A percentile compares a stretch with the other conserved stretches of the same genome.
Evolutionary conservation across 2,113 vertebrate species (phyloP).

Genomic region (Globicephala melas): DNA sequence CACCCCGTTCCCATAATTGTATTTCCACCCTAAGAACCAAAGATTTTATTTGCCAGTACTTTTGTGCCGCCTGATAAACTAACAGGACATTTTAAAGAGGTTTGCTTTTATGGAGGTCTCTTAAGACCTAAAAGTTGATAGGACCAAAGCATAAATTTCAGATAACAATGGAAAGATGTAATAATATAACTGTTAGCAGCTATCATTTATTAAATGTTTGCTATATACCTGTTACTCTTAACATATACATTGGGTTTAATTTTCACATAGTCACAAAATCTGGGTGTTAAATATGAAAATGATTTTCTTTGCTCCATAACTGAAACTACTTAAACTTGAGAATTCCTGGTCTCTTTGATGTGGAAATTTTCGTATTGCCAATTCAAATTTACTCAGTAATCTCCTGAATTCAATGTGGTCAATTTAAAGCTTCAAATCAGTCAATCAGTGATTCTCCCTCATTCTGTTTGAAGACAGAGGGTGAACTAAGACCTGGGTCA

Average conservation of each 20-base stretch:
- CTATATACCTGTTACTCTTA: background rate
- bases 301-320: background rate
- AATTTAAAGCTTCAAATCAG: background rate
- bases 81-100: background rate
- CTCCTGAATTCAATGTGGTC: background rate
- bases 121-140: background rate
- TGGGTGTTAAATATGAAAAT: background rate
- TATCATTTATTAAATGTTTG: slow-evolving; percentile 24
- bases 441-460: background rate
- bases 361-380: background rate
- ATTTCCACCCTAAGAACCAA: background rate
- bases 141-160: background rate
- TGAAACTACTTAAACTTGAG: background rate
- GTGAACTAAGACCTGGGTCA: background rate
- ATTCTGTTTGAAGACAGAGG: background rate
- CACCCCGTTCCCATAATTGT: background rate
- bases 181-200: background rate
- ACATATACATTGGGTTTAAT: background rate
- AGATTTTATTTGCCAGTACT: background rate
- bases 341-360: background rate
- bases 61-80: slow-evolving; percentile 8
- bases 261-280: background rate
- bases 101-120: slow-evolving; percentile 11
- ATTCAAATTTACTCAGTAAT: background rate
- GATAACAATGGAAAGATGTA: background rate